These are phyloP conservation scores for Darevskia nairensis DNA, from an alignment of 2,797 vertebrate genomes.

Conservation along the genomic window DNA sequence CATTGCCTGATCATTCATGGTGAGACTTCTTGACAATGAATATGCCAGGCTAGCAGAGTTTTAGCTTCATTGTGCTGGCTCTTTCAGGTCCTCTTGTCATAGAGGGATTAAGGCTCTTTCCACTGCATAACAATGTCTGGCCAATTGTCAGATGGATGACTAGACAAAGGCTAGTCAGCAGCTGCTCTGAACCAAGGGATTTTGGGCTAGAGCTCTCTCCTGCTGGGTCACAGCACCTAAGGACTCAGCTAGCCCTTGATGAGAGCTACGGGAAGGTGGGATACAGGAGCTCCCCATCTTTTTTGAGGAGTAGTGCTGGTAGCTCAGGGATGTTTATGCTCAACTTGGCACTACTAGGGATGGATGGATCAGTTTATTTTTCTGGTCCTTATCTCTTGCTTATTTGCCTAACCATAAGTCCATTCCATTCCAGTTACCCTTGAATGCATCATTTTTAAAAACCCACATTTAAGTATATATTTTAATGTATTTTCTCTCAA, in stretches of 20 bases:
- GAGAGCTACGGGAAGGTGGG: background rate
- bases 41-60: constrained; percentile 4
- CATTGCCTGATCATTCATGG: background rate
- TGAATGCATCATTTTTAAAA: too few species aligned
- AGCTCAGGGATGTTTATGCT: background rate
- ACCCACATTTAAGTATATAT: too few species aligned
- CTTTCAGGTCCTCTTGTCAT: accelerated
- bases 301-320: accelerated
- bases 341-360: background rate
- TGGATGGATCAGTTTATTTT: too few species aligned
- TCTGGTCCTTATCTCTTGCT: too few species aligned
- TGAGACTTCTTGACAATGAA: background rate
- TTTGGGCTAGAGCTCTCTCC: background rate
- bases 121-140: background rate
- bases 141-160: background rate
- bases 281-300: background rate
- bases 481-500: too few species aligned
- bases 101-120: background rate
- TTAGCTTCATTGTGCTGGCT: background rate
- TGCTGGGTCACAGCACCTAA: background rate
- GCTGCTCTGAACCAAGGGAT: background rate
- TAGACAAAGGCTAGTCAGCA: background rate
- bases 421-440: too few species aligned
- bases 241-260: background rate
- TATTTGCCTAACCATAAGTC: too few species aligned